Percentiles rank a stretch among this genome's conserved stretches.
Evolutionary conservation across 2,797 vertebrate genomes (phyloP).

Genomic region (Harpagifer antarcticus): DNA sequence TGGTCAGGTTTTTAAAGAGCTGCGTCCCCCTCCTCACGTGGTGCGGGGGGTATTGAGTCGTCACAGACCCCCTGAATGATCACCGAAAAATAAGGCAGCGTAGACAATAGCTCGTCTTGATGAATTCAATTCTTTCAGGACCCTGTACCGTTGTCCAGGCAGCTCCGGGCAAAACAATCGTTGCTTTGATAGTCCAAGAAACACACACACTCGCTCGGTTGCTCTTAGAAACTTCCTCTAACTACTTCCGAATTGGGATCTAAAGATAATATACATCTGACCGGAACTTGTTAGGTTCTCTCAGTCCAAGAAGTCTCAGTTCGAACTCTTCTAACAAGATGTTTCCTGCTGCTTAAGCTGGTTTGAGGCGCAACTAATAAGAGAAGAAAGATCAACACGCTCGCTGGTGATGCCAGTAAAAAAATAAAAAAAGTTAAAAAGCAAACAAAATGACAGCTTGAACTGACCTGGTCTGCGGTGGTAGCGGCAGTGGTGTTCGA

Average conservation of each 20-base stretch:
- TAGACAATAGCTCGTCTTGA: slow-evolving; percentile 90
- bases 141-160: slow-evolving; percentile 89
- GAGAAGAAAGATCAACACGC: slow-evolving; percentile 22
- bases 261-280: slow-evolving; percentile 78
- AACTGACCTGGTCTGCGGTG: slow-evolving; percentile 87
- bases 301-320: slow-evolving; percentile 21
- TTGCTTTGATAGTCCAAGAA: slow-evolving; percentile 87
- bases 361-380: slow-evolving; percentile 15
- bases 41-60: slow-evolving; percentile 89
- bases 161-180: slow-evolving; percentile 87
- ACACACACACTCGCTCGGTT: slow-evolving; percentile 77
- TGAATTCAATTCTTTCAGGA: slow-evolving; percentile 92
- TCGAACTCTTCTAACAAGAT: slow-evolving; percentile 30
- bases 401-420: slow-evolving; percentile 6
- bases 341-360: slow-evolving; percentile 19
- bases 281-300: slow-evolving; percentile 56
- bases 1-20: slow-evolving; percentile 90
- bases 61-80: slow-evolving; percentile 91
- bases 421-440: not conserved
- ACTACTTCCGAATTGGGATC: slow-evolving; percentile 79
- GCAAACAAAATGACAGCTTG: slow-evolving; percentile 49
- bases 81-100: slow-evolving; percentile 88
- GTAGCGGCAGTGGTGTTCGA: slow-evolving; percentile 81
- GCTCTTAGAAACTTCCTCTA: slow-evolving; percentile 74
- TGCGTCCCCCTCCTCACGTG: slow-evolving; percentile 85